A percentile compares a stretch with the other conserved stretches of the same genome.
Evolutionary conservation across 2,888 invertebrate species (phyloP).

Genomic region (Drosophila colorata): DNA sequence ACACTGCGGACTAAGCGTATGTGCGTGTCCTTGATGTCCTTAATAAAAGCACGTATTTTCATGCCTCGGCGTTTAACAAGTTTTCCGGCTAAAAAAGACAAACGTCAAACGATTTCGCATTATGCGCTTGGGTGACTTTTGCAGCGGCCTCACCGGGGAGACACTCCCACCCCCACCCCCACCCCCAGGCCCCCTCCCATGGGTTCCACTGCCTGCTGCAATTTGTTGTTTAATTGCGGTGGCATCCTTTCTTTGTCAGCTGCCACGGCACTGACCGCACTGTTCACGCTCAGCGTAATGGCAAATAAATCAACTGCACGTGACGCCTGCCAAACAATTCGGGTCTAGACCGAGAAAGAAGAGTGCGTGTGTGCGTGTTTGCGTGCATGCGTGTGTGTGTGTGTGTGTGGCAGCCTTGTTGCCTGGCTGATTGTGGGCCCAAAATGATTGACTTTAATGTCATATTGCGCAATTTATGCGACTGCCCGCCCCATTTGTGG

Average conservation of each 20-base stretch:
- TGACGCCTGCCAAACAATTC: constrained; percentile 23
- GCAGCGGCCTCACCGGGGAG: background rate
- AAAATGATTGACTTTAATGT: constrained; percentile 74
- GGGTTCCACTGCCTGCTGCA: background rate
- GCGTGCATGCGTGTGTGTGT: constrained; percentile 3
- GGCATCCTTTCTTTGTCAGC: constrained; percentile 34
- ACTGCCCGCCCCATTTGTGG: constrained; percentile 2
- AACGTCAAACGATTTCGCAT: constrained; percentile 27
- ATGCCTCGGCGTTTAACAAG: constrained; percentile 10
- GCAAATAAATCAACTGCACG: constrained; percentile 67
- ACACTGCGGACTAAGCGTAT: constrained; percentile 3
- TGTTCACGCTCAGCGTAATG: constrained; percentile 56
- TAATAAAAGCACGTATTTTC: constrained; percentile 30
- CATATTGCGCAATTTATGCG: constrained; percentile 59
- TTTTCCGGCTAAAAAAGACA: constrained; percentile 25
- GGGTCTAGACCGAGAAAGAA: background rate
- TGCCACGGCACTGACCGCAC: constrained; percentile 22
- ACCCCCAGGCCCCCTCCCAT: too few relatives aligned
- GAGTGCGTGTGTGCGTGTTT: constrained; percentile 6
- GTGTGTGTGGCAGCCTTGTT: background rate
- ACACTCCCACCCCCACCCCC: too few relatives aligned
- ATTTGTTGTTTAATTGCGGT: constrained; percentile 70
- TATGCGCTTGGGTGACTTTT: constrained; percentile 49
- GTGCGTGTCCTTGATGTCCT: constrained; percentile 15
- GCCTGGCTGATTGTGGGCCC: constrained; percentile 18